Base-by-base conservation (phyloP, 2,888 invertebrate species). In the Mechanitis messenoides region DNA sequence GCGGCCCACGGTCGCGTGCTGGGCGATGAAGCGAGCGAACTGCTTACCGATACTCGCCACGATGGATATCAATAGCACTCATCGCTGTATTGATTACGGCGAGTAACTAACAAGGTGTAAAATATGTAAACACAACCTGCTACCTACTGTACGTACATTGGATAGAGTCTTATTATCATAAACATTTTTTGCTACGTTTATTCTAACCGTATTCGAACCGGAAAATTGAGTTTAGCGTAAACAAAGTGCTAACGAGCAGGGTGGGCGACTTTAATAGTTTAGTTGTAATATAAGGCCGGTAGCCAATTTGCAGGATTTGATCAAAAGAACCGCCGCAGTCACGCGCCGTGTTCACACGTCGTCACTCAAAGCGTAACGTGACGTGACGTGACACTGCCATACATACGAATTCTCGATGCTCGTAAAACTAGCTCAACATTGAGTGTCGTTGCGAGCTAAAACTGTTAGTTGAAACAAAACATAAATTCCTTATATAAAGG, bases 261-360 rank as follows among this genome's bases (percentile, higher is more conserved):
- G 45, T n/a, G 45, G 53, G 53, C 33, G 35, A 42, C 28, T 42
- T 62, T 54, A 28, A 56, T 46, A 59, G 59, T 59, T 7, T 33
- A 56, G 12, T 57, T 11, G 56, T 45, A 31, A 33, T 11, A 50
- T 33, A 47, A 53, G 58, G 62, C 56, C 59, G 35, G 59, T 56
- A 62, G 62, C 59, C 53, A 58, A 31, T 53, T 31, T 42, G 53
- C 46, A 20, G 56, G 53, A 45, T 58, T 45, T 56, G 59, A 62
- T 62, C 62, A 62, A 56, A 53, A 56, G 42, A 38, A 46, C 62
- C 62, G 62, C 62, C 55, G 7, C 54, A 53, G 62, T 59, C 59
- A 56, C 55, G 62, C 62, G 59, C 57, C 47, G 54, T 63, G 62
- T 63, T 63, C 55, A 57, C 62, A 63, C 57, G 59, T 63, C 62